Evolutionary conservation across 2,113 vertebrate genomes (phyloP).

Genomic region (Antennarius striatus): DNA sequence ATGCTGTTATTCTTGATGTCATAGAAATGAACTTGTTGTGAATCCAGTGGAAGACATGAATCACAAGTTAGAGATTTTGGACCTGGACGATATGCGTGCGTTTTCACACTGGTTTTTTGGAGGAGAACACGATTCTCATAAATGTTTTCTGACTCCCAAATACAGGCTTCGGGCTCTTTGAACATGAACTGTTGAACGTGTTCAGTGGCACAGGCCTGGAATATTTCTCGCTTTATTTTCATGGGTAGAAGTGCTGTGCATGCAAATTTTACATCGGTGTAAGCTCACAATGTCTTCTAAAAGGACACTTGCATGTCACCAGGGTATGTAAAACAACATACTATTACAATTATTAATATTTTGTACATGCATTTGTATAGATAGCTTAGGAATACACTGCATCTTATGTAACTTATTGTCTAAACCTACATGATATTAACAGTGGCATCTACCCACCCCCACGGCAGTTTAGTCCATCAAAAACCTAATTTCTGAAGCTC

Average conservation of each 20-base stretch:
- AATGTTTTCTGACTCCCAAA: neutral
- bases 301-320: no score
- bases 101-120: no score
- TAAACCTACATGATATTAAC: neutral
- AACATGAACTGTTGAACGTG: neutral
- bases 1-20: no score
- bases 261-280: no score
- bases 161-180: constrained; percentile 4
- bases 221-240: neutral
- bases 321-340: no score
- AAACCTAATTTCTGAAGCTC: constrained; percentile 36
- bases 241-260: no score
- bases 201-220: neutral
- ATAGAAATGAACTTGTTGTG: neutral
- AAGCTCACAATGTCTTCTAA: no score
- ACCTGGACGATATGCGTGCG: no score
- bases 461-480: constrained; percentile 20
- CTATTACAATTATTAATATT: no score
- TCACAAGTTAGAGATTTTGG: constrained; percentile 10
- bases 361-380: neutral
- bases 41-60: neutral
- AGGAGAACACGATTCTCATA: no score
- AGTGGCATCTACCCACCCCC: constrained; percentile 10
- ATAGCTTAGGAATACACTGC: neutral
- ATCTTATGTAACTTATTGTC: neutral